Evolutionary conservation across 2,113 vertebrate genomes (phyloP).

Genomic region (Ornithorhynchus anatinus): DNA sequence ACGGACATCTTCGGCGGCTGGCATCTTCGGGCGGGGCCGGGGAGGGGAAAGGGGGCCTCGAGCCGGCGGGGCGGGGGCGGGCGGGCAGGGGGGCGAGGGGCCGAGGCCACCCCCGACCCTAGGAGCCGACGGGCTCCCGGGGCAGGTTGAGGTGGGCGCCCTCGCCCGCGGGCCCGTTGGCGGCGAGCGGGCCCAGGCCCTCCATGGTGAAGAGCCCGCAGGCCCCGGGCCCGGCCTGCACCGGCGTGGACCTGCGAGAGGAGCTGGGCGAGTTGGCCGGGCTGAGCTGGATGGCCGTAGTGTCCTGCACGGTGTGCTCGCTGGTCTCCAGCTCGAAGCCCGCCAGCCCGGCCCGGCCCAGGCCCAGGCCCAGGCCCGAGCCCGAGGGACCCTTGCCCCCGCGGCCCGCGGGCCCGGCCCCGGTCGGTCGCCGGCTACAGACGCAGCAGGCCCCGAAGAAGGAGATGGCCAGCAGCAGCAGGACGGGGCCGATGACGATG

Average conservation of each 20-base stretch:
- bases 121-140: slow-evolving; percentile 62
- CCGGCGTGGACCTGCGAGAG: slow-evolving; percentile 80
- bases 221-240: slow-evolving; percentile 35
- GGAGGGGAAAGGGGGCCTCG: too few species aligned
- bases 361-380: slow-evolving; percentile 74
- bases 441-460: slow-evolving; percentile 89
- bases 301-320: slow-evolving; percentile 93
- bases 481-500: slow-evolving; percentile 87
- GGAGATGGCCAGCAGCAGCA: slow-evolving; percentile 82
- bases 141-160: slow-evolving; percentile 71
- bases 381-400: neutral
- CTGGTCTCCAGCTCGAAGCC: slow-evolving; percentile 93
- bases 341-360: slow-evolving; percentile 77
- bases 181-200: slow-evolving; percentile 50
- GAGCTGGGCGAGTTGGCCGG: slow-evolving; percentile 84
- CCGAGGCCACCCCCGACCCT: too few species aligned
- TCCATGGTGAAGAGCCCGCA: slow-evolving; percentile 72
- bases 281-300: slow-evolving; percentile 90
- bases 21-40: too few species aligned
- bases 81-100: too few species aligned
- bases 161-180: slow-evolving; percentile 56
- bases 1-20: too few species aligned
- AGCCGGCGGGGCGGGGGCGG: too few species aligned
- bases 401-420: slow-evolving; percentile 59
- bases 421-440: slow-evolving; percentile 77